Evolutionary conservation across 2,113 vertebrate genomes (phyloP), one percentile per base, ranked within the genome.

Genomic region (Lampris incognitus): DNA sequence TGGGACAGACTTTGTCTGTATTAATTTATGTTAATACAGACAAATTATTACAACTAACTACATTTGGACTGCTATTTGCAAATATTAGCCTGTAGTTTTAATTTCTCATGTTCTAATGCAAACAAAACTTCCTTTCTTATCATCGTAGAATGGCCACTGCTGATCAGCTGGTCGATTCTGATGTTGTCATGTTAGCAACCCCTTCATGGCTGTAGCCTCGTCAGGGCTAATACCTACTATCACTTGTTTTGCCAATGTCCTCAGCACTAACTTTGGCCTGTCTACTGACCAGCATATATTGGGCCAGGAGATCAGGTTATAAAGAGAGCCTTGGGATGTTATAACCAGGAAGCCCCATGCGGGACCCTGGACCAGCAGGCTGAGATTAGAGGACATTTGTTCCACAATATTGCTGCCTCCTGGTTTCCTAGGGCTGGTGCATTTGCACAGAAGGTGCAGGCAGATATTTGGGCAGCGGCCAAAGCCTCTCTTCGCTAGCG

Each of bases 401-500:
- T 97, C 92, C 92, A 92, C 93, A 86, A 74, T 92, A 94, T 94
- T 95, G 93, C 92, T 92, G 94, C 95, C 93, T 95, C 94, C 95
- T 96, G 95, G 91, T 96, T 94, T 93, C 91, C 92, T 92, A 89
- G 93, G 92, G 91, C 93, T 94, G 93, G 89, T 90, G 95, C 91
- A 83, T 90, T 94, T 89, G 94, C 95, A 95, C 96, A 97, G 96
- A 97, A 95, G 96, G 96, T 91, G 92, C 93, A 94, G 94, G 95
- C 95, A 95, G 95, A 95, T 95, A 95, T 93, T 97, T 97, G 96
- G 96, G 95, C 85, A 76, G 90, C 89, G 90, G 96, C 96, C 96
- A 97, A 96, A 82, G 94, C 79, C 83, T 92, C 93, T 92, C 88
- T 79, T 89, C 86, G 85, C 91, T 91, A 79, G 90, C 90, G 91